phyloP scores from a whole-genome alignment of 2,888 invertebrate genomes.

The Drepana falcataria region DNA sequence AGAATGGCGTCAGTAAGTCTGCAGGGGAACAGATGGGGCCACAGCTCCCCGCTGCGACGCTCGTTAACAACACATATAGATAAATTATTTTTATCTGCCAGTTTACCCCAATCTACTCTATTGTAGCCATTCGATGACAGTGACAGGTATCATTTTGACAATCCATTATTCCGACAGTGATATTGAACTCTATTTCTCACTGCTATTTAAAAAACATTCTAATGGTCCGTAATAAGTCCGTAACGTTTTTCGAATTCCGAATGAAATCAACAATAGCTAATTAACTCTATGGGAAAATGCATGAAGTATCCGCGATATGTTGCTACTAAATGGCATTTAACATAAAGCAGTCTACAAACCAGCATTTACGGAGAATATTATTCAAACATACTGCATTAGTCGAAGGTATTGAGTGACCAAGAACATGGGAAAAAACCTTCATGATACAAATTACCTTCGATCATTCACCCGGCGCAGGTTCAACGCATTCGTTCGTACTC shows the following conservation, averaged over 20 bases:
- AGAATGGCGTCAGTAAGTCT: conserved; percentile 57
- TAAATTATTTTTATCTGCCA: conserved; percentile 75
- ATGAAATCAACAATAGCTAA: neutral
- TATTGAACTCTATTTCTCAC: conserved; percentile 6
- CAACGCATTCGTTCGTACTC: conserved; percentile 9
- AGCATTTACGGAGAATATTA: neutral
- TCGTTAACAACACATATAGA: conserved; percentile 68
- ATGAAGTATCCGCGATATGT: neutral
- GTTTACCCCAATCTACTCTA: conserved; percentile 71
- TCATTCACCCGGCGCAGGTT: conserved; percentile 22
- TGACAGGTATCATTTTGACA: conserved; percentile 55
- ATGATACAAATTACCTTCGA: conserved; percentile 26
- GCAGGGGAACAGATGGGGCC: conserved; percentile 53
- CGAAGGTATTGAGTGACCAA: neutral
- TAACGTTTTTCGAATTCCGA: too few species aligned
- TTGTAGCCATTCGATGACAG: conserved; percentile 59
- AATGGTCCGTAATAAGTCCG: neutral
- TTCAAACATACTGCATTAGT: neutral
- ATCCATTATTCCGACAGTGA: conserved; percentile 19
- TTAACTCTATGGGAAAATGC: neutral
- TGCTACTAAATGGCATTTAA: neutral
- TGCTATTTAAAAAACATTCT: neutral
- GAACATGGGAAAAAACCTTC: conserved; percentile 20
- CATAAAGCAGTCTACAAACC: neutral
- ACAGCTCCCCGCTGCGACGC: conserved; percentile 55